These are phyloP conservation scores for Epinotia nisella DNA, from an alignment of 2,888 invertebrate species.

Conservation along the genomic window DNA sequence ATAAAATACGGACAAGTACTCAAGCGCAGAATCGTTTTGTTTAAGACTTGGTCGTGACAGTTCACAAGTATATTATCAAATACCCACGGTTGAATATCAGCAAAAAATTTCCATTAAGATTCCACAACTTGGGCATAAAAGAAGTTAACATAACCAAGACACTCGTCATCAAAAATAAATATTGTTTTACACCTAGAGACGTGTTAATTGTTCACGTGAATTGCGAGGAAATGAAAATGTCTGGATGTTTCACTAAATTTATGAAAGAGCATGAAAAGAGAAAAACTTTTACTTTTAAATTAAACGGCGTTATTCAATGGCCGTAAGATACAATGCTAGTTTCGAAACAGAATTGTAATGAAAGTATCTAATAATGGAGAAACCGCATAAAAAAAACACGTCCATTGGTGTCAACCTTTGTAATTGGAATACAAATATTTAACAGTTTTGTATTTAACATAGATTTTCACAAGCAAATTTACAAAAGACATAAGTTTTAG, in stretches of 20 bases:
- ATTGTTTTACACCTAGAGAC: not conserved
- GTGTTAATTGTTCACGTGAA: not conserved
- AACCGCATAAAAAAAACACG: no score
- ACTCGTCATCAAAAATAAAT: not conserved
- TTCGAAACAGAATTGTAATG: no score
- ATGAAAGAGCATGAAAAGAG: not conserved
- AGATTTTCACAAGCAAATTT: no score
- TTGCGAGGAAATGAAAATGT: not conserved
- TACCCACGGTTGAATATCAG: no score
- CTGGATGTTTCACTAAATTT: not conserved
- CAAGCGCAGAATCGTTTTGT: slow-evolving; percentile 14
- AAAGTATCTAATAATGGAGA: no score
- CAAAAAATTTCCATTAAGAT: no score
- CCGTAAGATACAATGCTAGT: no score
- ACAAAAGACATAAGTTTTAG: no score
- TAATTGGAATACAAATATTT: no score
- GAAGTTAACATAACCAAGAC: not conserved
- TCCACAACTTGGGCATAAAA: not conserved
- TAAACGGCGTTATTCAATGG: no score
- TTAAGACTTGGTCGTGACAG: not conserved
- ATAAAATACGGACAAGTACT: slow-evolving; percentile 79
- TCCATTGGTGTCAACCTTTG: no score
- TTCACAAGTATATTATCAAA: not conserved
- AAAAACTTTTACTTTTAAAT: not conserved
- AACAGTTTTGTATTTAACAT: no score